Conservation (phyloP, 2,113 vertebrate species). For the Oxyura jamaicensis region DNA sequence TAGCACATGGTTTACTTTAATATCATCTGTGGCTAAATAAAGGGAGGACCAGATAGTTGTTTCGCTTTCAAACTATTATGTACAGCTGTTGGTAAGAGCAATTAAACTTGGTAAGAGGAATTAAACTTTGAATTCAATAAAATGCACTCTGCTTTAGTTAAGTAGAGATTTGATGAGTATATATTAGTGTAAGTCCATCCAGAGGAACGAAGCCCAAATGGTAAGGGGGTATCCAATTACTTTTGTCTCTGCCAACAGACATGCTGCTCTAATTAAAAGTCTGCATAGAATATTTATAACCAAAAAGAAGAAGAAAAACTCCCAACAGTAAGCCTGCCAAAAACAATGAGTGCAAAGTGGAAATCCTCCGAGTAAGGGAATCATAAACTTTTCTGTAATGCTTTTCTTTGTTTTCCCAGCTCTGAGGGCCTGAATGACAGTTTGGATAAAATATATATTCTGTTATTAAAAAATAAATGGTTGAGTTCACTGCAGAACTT, state of each 20-base stretch:
- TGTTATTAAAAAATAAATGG: background rate
- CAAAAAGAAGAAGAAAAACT: background rate
- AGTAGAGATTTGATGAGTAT: background rate
- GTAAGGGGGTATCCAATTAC: background rate
- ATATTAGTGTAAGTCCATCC: background rate
- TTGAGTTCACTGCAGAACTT: background rate
- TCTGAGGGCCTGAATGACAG: background rate
- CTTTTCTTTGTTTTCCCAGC: conserved; percentile 40
- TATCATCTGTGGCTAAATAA: conserved; percentile 12
- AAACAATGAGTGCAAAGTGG: conserved; percentile 31
- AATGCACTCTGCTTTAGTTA: background rate
- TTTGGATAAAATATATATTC: conserved; percentile 28
- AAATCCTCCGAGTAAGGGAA: conserved; percentile 11
- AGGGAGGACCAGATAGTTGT: background rate
- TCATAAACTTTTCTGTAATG: conserved; percentile 3
- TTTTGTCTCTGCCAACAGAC: conserved; percentile 54
- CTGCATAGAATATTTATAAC: conserved; percentile 69
- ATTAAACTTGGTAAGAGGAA: conserved; percentile 20
- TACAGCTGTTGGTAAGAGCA: background rate
- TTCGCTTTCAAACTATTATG: background rate
- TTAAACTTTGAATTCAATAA: background rate
- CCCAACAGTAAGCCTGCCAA: conserved; percentile 39
- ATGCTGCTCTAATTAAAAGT: conserved; percentile 66
- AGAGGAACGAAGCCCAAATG: conserved; percentile 8
- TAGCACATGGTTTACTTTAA: background rate